Percentiles rank a stretch among this genome's conserved stretches.
Conservation (phyloP, 2,888 invertebrate species). For the Suillia variegata region DNA sequence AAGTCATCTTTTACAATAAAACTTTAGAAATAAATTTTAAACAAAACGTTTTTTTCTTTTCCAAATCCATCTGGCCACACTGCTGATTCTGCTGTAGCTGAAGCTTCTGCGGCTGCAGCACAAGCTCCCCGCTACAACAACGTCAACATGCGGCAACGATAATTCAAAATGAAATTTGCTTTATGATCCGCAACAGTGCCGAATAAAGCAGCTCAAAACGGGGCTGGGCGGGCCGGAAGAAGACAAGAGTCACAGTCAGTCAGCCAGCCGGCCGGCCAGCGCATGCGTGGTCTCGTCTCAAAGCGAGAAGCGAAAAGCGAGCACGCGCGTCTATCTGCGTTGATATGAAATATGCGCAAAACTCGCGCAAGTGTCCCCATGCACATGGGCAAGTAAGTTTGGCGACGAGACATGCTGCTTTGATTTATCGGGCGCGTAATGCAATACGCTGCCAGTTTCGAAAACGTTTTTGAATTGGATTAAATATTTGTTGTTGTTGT, state of each 20-base stretch:
- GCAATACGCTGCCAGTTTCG: slow-evolving; percentile 52
- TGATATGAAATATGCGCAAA: slow-evolving; percentile 50
- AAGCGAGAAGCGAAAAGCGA: slow-evolving; percentile 19
- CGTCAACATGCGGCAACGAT: slow-evolving; percentile 46
- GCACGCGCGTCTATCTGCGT: too few species aligned
- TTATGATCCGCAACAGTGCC: slow-evolving; percentile 58
- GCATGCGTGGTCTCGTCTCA: not conserved
- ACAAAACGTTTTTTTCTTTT: too few species aligned
- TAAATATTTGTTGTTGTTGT: slow-evolving; percentile 28
- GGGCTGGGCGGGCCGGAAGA: too few species aligned
- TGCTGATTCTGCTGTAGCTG: slow-evolving; percentile 7
- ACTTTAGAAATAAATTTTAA: too few species aligned
- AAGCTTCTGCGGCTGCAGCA: slow-evolving; percentile 12
- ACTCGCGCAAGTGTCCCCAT: not conserved
- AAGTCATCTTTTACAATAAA: too few species aligned
- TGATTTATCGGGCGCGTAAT: slow-evolving; percentile 61
- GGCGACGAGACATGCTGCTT: slow-evolving; percentile 32
- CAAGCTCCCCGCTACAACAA: slow-evolving; percentile 9
- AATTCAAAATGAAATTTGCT: slow-evolving; percentile 62
- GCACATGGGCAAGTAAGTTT: slow-evolving; percentile 17
- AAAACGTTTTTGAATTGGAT: slow-evolving; percentile 51
- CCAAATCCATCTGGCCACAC: slow-evolving; percentile 18
- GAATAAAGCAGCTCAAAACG: slow-evolving; percentile 29
- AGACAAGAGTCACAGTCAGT: too few species aligned
- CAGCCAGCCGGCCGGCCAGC: too few species aligned